Evolutionary conservation across 2,888 invertebrate species (phyloP), one percentile per base, ranked within the genome.

Genomic region (Chelonus formosanus): DNA sequence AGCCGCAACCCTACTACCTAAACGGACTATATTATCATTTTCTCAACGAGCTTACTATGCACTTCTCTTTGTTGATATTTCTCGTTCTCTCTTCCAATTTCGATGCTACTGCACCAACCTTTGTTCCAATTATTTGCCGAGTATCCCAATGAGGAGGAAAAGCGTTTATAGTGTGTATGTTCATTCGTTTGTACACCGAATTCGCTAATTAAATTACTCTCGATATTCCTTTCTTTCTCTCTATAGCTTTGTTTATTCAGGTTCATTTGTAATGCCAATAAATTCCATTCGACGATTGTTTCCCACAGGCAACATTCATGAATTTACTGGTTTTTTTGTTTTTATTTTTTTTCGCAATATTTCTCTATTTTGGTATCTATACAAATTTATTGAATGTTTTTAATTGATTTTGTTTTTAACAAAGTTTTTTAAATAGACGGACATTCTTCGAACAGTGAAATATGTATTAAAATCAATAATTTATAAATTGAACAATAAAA

Each of bases 1-100:
- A 69, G 74, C 76, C 76, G 74, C 76, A 77, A 76, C 76, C 78
- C 73, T 74, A 66, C 71, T 73, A 68, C 68, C 20, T 63, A 52
- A 58, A 50, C 71, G 48, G 75, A 70, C 69, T 70, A 71, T 67
- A 66, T 72, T 69, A 70, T 69, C 68, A 65, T 69, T 70, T 67
- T 67, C 56, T 67, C 68, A 65, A 68, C 55, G 59, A 64, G 36
- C 40, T 5, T 20, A n/a, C 32, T 36, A 31, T 20, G 32, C 35
- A 53, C 58, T 20, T 52, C 6, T 35, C 40, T 52, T 43, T 58
- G 34, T 45, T 35, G 34, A 55, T 36, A 34, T 52, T 47, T 55
- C 48, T 65, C 50, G 20, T 61, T 54, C 59, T 56, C 54, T 58
- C 52, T 65, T 63, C 57, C 61, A 43, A 64, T 63, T 56, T 35